These are phyloP conservation scores for Oryctes rhinoceros DNA, from an alignment of 1,140 invertebrate genomes.

Conservation along the genomic window DNA sequence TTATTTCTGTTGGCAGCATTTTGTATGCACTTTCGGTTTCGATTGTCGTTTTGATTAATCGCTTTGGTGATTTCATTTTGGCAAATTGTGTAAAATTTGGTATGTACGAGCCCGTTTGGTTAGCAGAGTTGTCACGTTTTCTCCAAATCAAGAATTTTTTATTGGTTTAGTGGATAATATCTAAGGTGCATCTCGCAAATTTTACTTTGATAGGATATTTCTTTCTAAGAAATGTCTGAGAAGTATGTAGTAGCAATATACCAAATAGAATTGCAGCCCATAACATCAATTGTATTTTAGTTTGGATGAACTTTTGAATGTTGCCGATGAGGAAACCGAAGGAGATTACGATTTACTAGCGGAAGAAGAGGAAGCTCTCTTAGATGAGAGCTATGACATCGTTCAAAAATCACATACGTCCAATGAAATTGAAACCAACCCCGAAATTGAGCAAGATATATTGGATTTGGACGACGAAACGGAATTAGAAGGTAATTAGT, in stretches of 20 bases:
- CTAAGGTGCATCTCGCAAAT: too few species aligned
- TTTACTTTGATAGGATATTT: too few species aligned
- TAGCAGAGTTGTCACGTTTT: too few species aligned
- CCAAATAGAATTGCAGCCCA: background rate
- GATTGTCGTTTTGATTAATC: too few species aligned
- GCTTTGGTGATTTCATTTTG: too few species aligned
- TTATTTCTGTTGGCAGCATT: too few species aligned
- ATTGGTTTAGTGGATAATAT: too few species aligned
- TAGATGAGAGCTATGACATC: slow-evolving; percentile 10
- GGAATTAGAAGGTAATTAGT: slow-evolving; percentile 19
- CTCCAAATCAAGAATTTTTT: too few species aligned
- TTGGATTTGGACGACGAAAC: slow-evolving; percentile 30
- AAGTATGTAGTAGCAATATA: background rate
- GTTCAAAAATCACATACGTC: background rate
- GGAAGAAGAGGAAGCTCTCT: slow-evolving; percentile 20
- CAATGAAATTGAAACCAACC: background rate
- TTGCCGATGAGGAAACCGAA: slow-evolving; percentile 29
- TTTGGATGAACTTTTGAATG: slow-evolving; percentile 33
- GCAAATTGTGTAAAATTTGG: too few species aligned
- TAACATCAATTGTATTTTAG: slow-evolving; percentile 6
- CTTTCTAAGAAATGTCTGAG: background rate
- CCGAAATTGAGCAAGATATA: slow-evolving; percentile 26
- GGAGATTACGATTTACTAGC: slow-evolving; percentile 25
- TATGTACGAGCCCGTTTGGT: too few species aligned
- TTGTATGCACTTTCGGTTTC: too few species aligned